Percentiles rank a stretch among this genome's conserved stretches.
phyloP scores from a whole-genome alignment of 2,888 invertebrate species.

The Thereva nobilitata region DNA sequence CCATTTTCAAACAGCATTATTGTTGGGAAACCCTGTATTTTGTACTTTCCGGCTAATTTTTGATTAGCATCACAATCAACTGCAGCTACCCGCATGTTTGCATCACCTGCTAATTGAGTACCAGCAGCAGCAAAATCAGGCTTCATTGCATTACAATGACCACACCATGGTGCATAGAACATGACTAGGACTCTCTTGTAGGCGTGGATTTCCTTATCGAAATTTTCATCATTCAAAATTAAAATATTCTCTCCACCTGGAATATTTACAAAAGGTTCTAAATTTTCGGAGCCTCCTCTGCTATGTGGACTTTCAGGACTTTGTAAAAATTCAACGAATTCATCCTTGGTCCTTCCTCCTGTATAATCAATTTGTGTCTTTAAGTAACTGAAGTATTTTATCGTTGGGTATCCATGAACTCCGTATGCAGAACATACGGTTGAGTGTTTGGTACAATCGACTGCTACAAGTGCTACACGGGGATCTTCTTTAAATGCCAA shows the following conservation, averaged over 20 bases:
- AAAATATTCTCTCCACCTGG: slow-evolving; percentile 56
- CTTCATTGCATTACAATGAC: slow-evolving; percentile 71
- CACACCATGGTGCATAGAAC: slow-evolving; percentile 87
- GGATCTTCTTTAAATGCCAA: slow-evolving; percentile 74
- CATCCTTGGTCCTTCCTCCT: slow-evolving; percentile 72
- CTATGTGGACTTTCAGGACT: slow-evolving; percentile 39
- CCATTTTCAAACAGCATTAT: slow-evolving; percentile 67
- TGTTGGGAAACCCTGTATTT: slow-evolving; percentile 70
- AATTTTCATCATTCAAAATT: slow-evolving; percentile 66
- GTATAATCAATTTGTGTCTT: slow-evolving; percentile 70
- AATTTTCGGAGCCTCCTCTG: slow-evolving; percentile 48
- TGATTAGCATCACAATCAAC: slow-evolving; percentile 70
- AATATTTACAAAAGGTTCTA: slow-evolving; percentile 57
- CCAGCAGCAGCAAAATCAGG: slow-evolving; percentile 68
- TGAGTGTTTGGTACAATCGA: slow-evolving; percentile 74
- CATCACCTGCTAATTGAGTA: slow-evolving; percentile 42
- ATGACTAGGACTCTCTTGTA: slow-evolving; percentile 80
- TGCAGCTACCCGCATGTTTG: slow-evolving; percentile 60
- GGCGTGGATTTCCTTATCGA: slow-evolving; percentile 71
- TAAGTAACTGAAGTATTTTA: slow-evolving; percentile 83
- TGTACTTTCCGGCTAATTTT: slow-evolving; percentile 63
- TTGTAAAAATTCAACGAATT: slow-evolving; percentile 52
- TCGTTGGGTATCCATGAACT: slow-evolving; percentile 82
- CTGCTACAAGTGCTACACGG: slow-evolving; percentile 77
- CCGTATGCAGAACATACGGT: slow-evolving; percentile 71